Evolutionary conservation across 2,113 vertebrate genomes (phyloP), one percentile per base, ranked within the genome.

Genomic region (Corythaixoides concolor): DNA sequence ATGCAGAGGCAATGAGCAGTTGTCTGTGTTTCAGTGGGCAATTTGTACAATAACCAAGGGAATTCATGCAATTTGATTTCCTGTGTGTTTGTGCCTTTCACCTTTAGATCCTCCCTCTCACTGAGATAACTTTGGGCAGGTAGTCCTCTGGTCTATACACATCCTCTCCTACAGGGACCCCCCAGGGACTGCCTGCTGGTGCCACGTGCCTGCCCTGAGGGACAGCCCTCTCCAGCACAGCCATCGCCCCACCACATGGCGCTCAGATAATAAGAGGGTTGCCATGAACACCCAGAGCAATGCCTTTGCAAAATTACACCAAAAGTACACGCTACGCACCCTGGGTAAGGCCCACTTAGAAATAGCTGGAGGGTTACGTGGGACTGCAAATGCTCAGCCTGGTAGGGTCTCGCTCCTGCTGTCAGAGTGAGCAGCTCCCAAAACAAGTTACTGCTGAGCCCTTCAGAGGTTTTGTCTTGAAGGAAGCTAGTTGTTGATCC

Each of bases 1-100:
- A n/a, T 0, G 1, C 0, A 49, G 27, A 66, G 16, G 50, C 15
- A 53, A 63, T 2, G 11, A 70, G 45, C 30, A 20, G 50, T 22
- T 17, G 4, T n/a, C 24, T 26, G 5, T 20, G 50, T 13, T 56
- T 55, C 28, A 33, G 45, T 11, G 39, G 41, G 56, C 28, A 26
- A 53, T 59, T 45, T 56, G 63, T 35, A 50, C 28, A 28, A 11
- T 17, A 60, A 58, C 9, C 0, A 4, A 21, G 45, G 18, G 27
- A 62, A 45, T 35, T 33, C 16, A 67, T 24, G 12, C 24, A 9
- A 66, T 90, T 67, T 84, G 39, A 84, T 80, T 70, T 74, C 50
- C 50, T 21, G 11, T 15, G 56, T 23, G 60, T 74, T 58, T 69
- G 27, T 35, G n/a, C 26, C 22, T 55, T 92, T 84, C 39, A 24